Conservation (phyloP, 2,888 invertebrate genomes). For the Beris morrisii region DNA sequence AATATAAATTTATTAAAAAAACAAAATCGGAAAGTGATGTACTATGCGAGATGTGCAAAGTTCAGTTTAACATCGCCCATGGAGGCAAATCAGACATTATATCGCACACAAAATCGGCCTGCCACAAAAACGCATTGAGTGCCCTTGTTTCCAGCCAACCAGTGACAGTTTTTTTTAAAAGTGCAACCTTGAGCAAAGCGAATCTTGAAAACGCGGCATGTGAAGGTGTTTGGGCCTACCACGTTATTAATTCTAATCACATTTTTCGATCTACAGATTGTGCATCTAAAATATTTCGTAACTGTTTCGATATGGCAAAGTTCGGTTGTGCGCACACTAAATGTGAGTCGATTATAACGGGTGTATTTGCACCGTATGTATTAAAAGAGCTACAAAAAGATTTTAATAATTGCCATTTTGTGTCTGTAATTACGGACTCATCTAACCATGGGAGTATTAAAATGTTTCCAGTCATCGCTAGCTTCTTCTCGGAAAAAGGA, state of each 20-base stretch:
- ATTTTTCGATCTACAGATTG: slow-evolving; percentile 39
- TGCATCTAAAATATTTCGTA: slow-evolving; percentile 39
- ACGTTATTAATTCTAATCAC: slow-evolving; percentile 37
- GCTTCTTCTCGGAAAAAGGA: slow-evolving; percentile 10
- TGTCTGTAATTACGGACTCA: slow-evolving; percentile 37
- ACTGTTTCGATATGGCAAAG: slow-evolving; percentile 35
- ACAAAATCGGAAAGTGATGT: no score
- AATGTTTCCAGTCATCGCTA: slow-evolving; percentile 25
- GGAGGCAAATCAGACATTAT: no score
- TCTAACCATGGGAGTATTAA: slow-evolving; percentile 40
- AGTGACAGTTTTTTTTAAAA: no score
- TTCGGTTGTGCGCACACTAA: slow-evolving; percentile 37
- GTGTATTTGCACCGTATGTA: slow-evolving; percentile 33
- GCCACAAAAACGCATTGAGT: no score
- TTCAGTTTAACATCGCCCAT: no score
- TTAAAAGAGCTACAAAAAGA: slow-evolving; percentile 31
- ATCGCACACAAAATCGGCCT: no score
- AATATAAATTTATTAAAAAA: no score
- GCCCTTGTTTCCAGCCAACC: no score
- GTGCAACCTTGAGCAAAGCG: slow-evolving; percentile 14
- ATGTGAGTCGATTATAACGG: slow-evolving; percentile 37
- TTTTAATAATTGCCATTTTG: slow-evolving; percentile 33
- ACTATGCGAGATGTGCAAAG: no score
- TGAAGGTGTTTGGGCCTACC: slow-evolving; percentile 37
- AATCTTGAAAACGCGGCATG: slow-evolving; percentile 35